A percentile compares a stretch with the other conserved stretches of the same genome.
These are phyloP conservation scores for Champsocephalus esox DNA, from an alignment of 2,797 vertebrate species.

Conservation along the genomic window DNA sequence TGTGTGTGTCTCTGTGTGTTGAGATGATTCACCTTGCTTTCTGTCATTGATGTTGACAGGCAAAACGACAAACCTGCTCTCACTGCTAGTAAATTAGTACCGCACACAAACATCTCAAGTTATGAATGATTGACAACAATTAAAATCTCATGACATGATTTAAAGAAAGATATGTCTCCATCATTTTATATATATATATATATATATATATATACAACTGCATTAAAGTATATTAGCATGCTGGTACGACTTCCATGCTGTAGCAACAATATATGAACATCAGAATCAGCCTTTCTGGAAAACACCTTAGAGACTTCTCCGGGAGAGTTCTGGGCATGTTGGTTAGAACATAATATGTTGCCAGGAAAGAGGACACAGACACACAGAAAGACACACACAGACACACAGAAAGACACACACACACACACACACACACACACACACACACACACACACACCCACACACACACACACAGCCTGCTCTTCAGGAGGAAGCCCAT, in stretches of 20 bases:
- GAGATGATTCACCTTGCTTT: constrained; percentile 67
- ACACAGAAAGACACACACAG: constrained; percentile 21
- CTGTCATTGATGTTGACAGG: constrained; percentile 72
- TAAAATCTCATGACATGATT: background rate
- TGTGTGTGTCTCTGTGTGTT: constrained; percentile 35
- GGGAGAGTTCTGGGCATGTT: constrained; percentile 62
- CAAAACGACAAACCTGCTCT: constrained; percentile 57
- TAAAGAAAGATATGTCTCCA: constrained; percentile 9
- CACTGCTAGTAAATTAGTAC: constrained; percentile 49
- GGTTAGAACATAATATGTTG: constrained; percentile 67
- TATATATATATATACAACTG: background rate
- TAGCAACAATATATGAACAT: constrained; percentile 48
- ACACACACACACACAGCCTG: constrained; percentile 50
- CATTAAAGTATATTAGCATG: constrained; percentile 17
- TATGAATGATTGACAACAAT: constrained; percentile 19
- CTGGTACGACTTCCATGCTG: constrained; percentile 15
- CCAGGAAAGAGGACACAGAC: constrained; percentile 54
- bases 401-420: constrained; percentile 26
- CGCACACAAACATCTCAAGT: constrained; percentile 27
- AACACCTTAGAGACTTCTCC: constrained; percentile 66
- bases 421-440: constrained; percentile 32
- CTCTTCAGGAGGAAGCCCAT: constrained; percentile 76
- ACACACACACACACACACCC: constrained; percentile 26
- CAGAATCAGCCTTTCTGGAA: constrained; percentile 53
- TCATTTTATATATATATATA: background rate